These are phyloP conservation scores for Chelon labrosus DNA, from an alignment of 2,797 vertebrate genomes.

Conservation along the genomic window DNA sequence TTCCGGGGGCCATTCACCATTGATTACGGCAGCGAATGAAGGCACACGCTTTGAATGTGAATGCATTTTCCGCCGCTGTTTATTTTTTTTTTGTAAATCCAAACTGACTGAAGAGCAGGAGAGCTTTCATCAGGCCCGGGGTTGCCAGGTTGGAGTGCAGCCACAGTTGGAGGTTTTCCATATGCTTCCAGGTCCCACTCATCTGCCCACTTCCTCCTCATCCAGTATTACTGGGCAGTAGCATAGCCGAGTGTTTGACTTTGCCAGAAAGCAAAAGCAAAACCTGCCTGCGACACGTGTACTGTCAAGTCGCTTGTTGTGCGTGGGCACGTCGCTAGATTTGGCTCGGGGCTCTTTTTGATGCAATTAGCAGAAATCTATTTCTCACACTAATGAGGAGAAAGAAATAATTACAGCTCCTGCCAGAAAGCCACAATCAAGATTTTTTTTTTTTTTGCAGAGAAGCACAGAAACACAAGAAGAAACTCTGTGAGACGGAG, in stretches of 20 bases:
- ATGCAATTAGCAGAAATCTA: slow-evolving; percentile 70
- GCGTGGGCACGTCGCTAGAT: slow-evolving; percentile 56
- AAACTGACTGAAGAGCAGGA: slow-evolving; percentile 40
- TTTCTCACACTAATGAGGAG: slow-evolving; percentile 48
- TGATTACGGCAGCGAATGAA: slow-evolving; percentile 16
- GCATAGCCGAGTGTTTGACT: slow-evolving; percentile 26
- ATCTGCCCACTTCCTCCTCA: slow-evolving; percentile 52
- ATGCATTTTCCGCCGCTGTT: slow-evolving; percentile 30
- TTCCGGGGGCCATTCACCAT: slow-evolving; percentile 2
- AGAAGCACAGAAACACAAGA: slow-evolving; percentile 23
- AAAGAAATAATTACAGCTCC: slow-evolving; percentile 46
- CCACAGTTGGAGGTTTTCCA: slow-evolving; percentile 60
- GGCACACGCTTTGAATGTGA: slow-evolving; percentile 22
- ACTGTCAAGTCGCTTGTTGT: slow-evolving; percentile 43
- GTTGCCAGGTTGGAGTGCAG: slow-evolving; percentile 58
- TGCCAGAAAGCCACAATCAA: slow-evolving; percentile 44
- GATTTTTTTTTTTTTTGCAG: slow-evolving; percentile 9
- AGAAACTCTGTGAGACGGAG: slow-evolving; percentile 26
- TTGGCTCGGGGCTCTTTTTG: slow-evolving; percentile 55
- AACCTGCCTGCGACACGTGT: slow-evolving; percentile 14
- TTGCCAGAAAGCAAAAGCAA: slow-evolving; percentile 20
- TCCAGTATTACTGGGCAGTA: slow-evolving; percentile 9
- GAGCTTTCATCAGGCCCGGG: slow-evolving; percentile 21
- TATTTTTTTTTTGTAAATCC: slow-evolving; percentile 37
- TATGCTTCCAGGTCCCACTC: slow-evolving; percentile 65